A percentile compares a stretch with the other conserved stretches of the same genome.
phyloP scores from a whole-genome alignment of 2,797 vertebrate species.

The Lophotriccus pileatus region DNA sequence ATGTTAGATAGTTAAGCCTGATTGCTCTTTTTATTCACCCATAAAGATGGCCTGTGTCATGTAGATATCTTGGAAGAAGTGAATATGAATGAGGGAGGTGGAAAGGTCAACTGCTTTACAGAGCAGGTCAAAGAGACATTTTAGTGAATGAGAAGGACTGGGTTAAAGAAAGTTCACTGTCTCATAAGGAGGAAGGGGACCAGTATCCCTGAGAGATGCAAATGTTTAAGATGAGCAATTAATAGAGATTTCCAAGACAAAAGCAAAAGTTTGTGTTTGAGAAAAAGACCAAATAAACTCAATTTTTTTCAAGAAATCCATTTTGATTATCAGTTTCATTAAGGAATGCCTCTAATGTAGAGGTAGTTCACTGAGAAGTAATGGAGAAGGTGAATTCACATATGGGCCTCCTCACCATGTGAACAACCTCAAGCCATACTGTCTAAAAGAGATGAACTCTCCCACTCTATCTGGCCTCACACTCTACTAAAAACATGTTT shows the following conservation, averaged over 20 bases:
- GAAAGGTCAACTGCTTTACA: conserved; percentile 26
- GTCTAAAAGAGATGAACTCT: neutral
- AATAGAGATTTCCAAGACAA: neutral
- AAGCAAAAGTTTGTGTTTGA: neutral
- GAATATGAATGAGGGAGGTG: neutral
- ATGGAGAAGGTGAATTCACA: neutral
- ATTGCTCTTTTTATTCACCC: neutral
- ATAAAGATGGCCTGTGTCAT: neutral
- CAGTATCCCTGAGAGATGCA: neutral
- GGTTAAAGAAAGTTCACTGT: conserved; percentile 49
- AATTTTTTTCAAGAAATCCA: neutral
- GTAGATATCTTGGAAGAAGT: neutral
- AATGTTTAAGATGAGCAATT: neutral
- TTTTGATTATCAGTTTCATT: neutral
- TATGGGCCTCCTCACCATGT: accelerated
- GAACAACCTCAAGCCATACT: neutral
- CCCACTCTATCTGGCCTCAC: neutral
- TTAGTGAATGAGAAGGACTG: neutral
- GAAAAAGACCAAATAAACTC: neutral
- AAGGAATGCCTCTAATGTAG: neutral
- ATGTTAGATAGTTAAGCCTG: neutral
- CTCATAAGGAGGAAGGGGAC: neutral
- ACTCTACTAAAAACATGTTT: neutral
- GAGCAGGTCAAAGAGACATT: neutral
- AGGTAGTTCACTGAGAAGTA: neutral